These are phyloP conservation scores for Botrylloides violaceus DNA, from an alignment of 23 tunicate genomes.

Conservation along the genomic window DNA sequence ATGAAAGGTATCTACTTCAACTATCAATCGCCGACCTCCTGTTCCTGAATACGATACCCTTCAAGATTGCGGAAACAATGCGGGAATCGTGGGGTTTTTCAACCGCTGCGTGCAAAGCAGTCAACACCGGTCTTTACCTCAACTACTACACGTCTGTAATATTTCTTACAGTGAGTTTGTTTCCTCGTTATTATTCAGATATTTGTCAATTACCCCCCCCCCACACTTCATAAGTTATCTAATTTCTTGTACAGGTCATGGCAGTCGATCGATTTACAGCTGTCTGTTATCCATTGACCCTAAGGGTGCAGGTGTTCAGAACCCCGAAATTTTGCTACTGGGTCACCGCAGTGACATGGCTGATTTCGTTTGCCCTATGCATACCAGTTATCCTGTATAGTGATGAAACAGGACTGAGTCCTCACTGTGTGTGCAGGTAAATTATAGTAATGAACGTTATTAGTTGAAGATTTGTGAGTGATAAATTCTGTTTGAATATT, in stretches of 20 bases:
- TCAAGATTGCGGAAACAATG: constrained; percentile 10
- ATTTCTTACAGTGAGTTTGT: constrained; percentile 13
- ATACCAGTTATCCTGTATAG: constrained; percentile 65
- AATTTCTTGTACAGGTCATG: constrained; percentile 34
- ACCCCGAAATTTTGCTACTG: constrained; percentile 10
- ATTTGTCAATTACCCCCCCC: too few species aligned
- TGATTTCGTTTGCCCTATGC: constrained; percentile 29
- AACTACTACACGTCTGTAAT: constrained; percentile 10
- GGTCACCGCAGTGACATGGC: constrained; percentile 38
- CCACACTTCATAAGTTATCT: background rate
- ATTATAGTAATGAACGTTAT: too few species aligned
- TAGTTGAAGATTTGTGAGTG: too few species aligned
- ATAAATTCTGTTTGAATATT: too few species aligned
- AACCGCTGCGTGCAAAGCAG: background rate
- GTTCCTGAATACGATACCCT: constrained; percentile 8
- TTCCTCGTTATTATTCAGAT: too few species aligned
- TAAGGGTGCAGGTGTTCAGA: constrained; percentile 26
- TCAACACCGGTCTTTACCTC: background rate
- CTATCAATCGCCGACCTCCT: constrained; percentile 5
- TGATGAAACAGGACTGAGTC: constrained; percentile 28
- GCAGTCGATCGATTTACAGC: constrained; percentile 77
- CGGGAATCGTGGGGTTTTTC: constrained; percentile 1
- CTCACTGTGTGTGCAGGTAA: constrained; percentile 66
- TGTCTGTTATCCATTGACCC: constrained; percentile 60
- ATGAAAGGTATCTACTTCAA: constrained; percentile 21